Evolutionary conservation across 2,888 invertebrate species (phyloP).

Genomic region (Apamea monoglypha): DNA sequence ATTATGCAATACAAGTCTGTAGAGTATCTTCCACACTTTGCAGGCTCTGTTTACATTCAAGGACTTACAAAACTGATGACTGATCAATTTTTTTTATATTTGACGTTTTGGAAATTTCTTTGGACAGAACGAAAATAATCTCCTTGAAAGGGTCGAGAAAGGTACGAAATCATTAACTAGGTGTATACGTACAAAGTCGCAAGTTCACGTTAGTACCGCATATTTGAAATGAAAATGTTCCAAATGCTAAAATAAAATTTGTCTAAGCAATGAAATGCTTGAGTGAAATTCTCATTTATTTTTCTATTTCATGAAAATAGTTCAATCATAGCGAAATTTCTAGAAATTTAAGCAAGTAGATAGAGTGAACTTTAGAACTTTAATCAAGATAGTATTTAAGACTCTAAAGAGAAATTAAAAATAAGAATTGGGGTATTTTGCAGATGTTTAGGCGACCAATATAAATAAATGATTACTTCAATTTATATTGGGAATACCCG

Average conservation of each 20-base stretch:
- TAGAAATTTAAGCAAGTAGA: constrained; percentile 30
- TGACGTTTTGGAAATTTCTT: constrained; percentile 9
- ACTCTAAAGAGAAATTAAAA: constrained; percentile 25
- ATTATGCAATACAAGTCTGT: constrained; percentile 59
- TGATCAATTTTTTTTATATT: constrained; percentile 5
- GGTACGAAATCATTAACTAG: constrained; percentile 34
- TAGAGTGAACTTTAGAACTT: constrained; percentile 27
- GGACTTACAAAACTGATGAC: background rate
- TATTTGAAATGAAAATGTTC: constrained; percentile 58
- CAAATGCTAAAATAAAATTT: constrained; percentile 61
- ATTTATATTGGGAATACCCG: constrained; percentile 16
- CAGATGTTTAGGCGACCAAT: background rate
- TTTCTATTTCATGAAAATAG: constrained; percentile 49
- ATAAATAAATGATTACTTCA: constrained; percentile 28
- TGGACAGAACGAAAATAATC: constrained; percentile 45
- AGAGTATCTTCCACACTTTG: constrained; percentile 18
- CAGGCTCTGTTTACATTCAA: constrained; percentile 16
- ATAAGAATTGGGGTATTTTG: constrained; percentile 22
- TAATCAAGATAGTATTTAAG: constrained; percentile 46
- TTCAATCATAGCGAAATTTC: constrained; percentile 56
- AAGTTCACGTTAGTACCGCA: constrained; percentile 36
- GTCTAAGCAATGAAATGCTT: constrained; percentile 57
- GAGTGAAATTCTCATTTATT: constrained; percentile 60
- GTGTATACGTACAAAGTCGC: constrained; percentile 43
- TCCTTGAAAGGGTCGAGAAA: constrained; percentile 43